Base-by-base conservation (phyloP, 2,797 vertebrate genomes). In the Moxostoma hubbsi region DNA sequence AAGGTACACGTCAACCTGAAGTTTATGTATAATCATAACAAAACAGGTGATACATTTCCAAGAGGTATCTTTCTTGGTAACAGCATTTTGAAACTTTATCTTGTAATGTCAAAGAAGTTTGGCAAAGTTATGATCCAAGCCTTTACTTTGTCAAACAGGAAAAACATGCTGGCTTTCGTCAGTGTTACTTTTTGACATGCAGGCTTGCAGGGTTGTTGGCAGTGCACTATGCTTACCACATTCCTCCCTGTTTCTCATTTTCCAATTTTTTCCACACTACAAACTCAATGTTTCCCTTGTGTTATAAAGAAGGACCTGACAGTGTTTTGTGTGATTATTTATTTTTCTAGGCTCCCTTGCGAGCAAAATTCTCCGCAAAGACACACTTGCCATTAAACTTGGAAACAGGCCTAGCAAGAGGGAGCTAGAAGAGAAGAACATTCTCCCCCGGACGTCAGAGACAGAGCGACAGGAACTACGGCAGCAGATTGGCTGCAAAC, bases 371-470 rank as follows among this genome's bases (percentile, higher is more conserved):
- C 95, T 94, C 62, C 93, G 97, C 55, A 94, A 96, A 88, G 98
- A 99, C 92, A 98, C 97, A 18, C 95, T 99, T 76, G 97, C 97
- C 87, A 97, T 98, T 88, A 99, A 98, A 89, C 96, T 99, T 85
- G 93, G 97, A 86, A 98, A 99, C 91, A 93, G 98, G 84, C 97
- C 98, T 18, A 98, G 96, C 82, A 98, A 97, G 90, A 95, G 90
- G 83, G 97, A 98, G 90, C 90, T 99, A 85, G 97, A 99, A 86
- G 97, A 98, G 91, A 99, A 99, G 90, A 99, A 99, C 89, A 99
- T 99, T 90, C 92, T 99, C 77, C 98, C 96, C 1, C 88, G 96
- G 8, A 97, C 95, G 66, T 99, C 98, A 0, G 95, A 96, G 91
- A 97, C 95, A 0, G 96, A 99, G 87, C 93, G 97, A 67, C 96